Percentiles rank a stretch among this genome's conserved stretches.
phyloP scores from a whole-genome alignment of 1,140 invertebrate species.

The Camponotus pennsylvanicus region DNA sequence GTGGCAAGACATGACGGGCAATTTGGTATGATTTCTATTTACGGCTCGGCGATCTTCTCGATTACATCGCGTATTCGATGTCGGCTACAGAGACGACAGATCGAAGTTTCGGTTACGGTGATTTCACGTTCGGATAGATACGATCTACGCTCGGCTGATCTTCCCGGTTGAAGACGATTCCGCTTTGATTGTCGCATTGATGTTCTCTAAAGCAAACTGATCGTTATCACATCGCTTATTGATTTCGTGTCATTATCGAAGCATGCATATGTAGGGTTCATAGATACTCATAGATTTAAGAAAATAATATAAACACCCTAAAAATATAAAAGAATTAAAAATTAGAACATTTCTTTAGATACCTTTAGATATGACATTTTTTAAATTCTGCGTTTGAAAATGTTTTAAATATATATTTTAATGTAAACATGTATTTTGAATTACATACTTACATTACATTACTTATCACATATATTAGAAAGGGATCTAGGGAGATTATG shows the following conservation, averaged over 20 bases:
- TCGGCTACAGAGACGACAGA: neutral
- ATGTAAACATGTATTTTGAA: too few species aligned
- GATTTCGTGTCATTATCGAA: neutral
- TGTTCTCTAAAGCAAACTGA: neutral
- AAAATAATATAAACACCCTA: too few species aligned
- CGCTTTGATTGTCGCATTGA: neutral
- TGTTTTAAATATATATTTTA: neutral
- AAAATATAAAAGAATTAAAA: too few species aligned
- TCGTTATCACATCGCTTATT: neutral
- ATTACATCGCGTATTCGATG: conserved; percentile 26
- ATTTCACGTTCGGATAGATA: conserved; percentile 54
- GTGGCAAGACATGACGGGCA: conserved; percentile 21
- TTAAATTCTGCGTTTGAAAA: too few species aligned
- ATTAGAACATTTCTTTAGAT: too few species aligned
- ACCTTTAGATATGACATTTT: too few species aligned
- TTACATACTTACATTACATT: too few species aligned
- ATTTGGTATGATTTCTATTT: conserved; percentile 77
- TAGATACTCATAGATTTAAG: neutral
- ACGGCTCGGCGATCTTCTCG: conserved; percentile 64
- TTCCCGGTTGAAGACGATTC: conserved; percentile 15
- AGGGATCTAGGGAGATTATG: neutral
- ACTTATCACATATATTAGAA: neutral
- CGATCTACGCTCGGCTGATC: conserved; percentile 43
- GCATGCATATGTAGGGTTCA: neutral
- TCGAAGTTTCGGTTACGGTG: conserved; percentile 36